Base-by-base conservation (phyloP, 2,888 invertebrate genomes). In the Melipona beecheii region DNA sequence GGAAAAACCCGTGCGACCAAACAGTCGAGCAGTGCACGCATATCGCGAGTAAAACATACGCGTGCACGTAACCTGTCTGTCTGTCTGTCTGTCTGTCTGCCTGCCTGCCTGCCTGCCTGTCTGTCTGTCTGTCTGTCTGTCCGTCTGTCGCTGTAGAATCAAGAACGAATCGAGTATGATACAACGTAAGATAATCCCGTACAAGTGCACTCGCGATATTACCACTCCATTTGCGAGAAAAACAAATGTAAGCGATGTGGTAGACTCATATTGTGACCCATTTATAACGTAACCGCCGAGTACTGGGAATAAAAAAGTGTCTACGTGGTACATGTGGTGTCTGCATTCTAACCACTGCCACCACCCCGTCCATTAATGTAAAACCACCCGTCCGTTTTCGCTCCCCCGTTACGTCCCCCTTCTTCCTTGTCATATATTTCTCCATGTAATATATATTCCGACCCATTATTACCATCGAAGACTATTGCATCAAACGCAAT, bases 281-380 rank as follows among this genome's bases (percentile, higher is more conserved):
- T 92, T 91, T 91, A 87, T 91, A 90, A 88, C 81, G 78, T 87
- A 87, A 90, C 87, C 89, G 86, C 85, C 78, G 89, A 89, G 87
- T 89, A 91, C 87, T 89, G 85, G 84, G 84, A 90, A 88, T 88
- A 88, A 87, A 90, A 43, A 86, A 90, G 86, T 87, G 88, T 90
- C 85, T 90, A 89, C 83, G 85, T 91, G 90, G 87, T 89, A 88
- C 81, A 75, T 62, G 36, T 54, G 15, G 21, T 69, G 72, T 78
- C n/a, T 62, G 24, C 49, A 65, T 27, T 56, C 68, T 31, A 73
- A 62, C 72, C 31, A 69, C 21, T 60, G 43, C 43, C 9, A 43
- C 43, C 43, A 9, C 43, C 9, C 43, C 43, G 43, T 43, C 43
- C 43, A 43, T 43, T 19, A 24, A 17, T 27, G 21, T 19, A 17